Evolutionary conservation across 2,888 invertebrate species (phyloP).

Genomic region (Ctenicera cuprea): DNA sequence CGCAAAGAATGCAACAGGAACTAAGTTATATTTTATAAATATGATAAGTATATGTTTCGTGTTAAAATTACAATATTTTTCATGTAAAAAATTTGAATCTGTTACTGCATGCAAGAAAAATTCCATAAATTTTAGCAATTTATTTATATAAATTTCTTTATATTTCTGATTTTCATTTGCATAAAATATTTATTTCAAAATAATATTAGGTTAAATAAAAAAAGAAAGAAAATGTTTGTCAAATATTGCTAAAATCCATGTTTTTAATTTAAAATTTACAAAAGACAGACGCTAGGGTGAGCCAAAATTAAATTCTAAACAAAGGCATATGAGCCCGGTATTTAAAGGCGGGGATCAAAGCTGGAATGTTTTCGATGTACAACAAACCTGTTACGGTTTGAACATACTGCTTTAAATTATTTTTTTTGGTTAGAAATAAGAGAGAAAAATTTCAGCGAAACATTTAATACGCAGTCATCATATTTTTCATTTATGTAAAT

Average conservation of each 20-base stretch:
- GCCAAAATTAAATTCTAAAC: not conserved
- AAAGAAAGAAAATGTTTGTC: not conserved
- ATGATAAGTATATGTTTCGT: not conserved
- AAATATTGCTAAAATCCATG: not conserved
- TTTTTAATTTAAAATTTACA: conserved; percentile 4
- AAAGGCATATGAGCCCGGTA: conserved; percentile 6
- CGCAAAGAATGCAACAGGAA: not conserved
- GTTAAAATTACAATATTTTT: not conserved
- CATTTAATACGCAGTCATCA: no score
- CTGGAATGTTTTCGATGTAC: not conserved
- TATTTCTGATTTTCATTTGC: no score
- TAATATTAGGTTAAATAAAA: no score
- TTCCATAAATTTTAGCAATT: no score
- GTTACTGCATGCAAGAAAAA: no score
- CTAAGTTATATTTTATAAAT: conserved; percentile 2
- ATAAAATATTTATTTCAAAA: no score
- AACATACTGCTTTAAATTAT: not conserved
- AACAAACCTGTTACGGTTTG: not conserved
- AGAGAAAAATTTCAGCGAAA: no score
- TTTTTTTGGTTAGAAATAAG: no score
- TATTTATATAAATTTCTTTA: no score
- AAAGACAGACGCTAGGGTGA: not conserved
- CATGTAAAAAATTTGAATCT: not conserved
- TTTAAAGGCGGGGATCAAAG: not conserved
- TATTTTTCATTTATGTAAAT: no score